Evolutionary conservation across 2,797 vertebrate species (phyloP), one percentile per base, ranked within the genome.

Genomic region (Allobates femoralis): DNA sequence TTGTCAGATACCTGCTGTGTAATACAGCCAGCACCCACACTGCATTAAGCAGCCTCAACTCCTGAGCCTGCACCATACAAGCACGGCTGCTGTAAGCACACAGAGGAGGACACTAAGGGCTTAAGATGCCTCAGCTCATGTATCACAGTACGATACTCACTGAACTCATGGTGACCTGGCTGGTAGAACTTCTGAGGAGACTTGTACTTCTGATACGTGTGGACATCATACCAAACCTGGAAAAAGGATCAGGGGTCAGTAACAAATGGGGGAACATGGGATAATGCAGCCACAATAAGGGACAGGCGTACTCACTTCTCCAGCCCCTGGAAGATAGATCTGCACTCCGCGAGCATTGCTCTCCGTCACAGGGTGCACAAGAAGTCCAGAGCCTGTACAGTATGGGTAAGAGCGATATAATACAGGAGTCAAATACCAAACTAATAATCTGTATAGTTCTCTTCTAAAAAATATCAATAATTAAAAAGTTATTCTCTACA

Each of bases 291-390:
- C 34, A 23, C 21, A 14, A 67, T 64, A 30, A 56, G 23, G 1
- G 51, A 41, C n/a, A 0, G 51, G 19, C 21, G 32, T 58, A 80
- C 90, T 92, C 84, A 97, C 97, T 94, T 97, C 95, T 19, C 94
- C 94, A 91, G 95, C 94, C 19, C 97, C 97, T 1, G 97, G 97
- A 86, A 99, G 92, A 89, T 97, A 97, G 74, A 96, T 93, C 5
- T 97, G 97, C 34, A 98, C 94, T 0, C 96, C 96, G 1, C 92
- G 94, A 28, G 95, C 93, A 51, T 96, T 96, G 56, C 96, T 93
- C 12, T 97, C 97, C 6, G 96, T 95, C 6, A 98, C 96, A 0
- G 97, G 97, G 83, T 97, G 97, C 77, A 97, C 96, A 90, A 98
- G 88, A 88, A 98, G 88, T 1, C 96, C 95, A 86, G 93, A 91